A percentile compares a stretch with the other conserved stretches of the same genome.
phyloP scores from a whole-genome alignment of 2,797 vertebrate genomes.

The Cottoperca gobio region DNA sequence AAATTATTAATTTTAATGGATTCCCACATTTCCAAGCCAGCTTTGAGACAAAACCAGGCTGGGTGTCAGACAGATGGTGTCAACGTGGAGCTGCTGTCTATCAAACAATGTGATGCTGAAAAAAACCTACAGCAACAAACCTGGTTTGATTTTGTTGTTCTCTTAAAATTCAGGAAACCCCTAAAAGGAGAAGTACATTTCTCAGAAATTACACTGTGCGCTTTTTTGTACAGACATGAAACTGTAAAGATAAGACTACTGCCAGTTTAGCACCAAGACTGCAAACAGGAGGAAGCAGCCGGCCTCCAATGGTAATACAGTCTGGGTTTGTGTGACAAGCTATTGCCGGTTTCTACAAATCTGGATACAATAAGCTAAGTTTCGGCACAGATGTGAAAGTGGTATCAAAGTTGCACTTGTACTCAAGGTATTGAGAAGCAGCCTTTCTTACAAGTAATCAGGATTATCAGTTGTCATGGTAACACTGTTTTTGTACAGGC shows the following conservation, averaged over 20 bases:
- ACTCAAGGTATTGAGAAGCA: too few relatives aligned
- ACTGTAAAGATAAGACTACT: too few relatives aligned
- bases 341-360: too few relatives aligned
- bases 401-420: too few relatives aligned
- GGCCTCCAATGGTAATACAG: too few relatives aligned
- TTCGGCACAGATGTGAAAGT: too few relatives aligned
- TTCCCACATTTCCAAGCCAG: conserved; percentile 11
- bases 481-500: not conserved
- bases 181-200: not conserved
- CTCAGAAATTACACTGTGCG: not conserved
- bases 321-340: too few relatives aligned
- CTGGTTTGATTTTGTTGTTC: not conserved
- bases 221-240: not conserved
- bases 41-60: conserved; percentile 1
- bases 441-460: too few relatives aligned
- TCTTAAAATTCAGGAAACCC: not conserved
- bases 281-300: too few relatives aligned
- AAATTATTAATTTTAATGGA: conserved; percentile 10
- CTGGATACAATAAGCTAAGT: too few relatives aligned
- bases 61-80: conserved; percentile 4
- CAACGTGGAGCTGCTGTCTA: not conserved
- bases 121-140: not conserved
- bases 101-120: too few relatives aligned
- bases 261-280: too few relatives aligned
- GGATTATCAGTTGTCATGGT: not conserved